Evolutionary conservation across 2,888 invertebrate species (phyloP), one percentile per base, ranked within the genome.

Genomic region (Argyresthia goedartella): DNA sequence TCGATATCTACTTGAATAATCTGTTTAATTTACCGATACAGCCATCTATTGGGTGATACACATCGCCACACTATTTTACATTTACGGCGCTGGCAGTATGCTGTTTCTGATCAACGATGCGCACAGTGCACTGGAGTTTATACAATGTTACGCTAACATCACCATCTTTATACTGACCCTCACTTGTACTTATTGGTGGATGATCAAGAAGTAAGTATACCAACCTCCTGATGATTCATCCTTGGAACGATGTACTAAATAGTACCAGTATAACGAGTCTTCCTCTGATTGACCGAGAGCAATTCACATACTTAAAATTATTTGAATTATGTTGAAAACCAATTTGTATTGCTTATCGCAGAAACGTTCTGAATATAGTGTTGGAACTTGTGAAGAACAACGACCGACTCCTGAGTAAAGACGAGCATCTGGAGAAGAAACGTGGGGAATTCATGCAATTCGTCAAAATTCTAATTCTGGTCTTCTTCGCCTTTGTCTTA

Each of bases 151-250:
- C 39, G 69, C 81, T n/a, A 80, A 73, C 52, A 59, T 81, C 0
- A 71, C 76, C 0, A 56, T 82, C 11, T 25, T 78, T 0, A 55
- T 64, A 1, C 54, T 81, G 4, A 69, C 67, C 1, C 56, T 57
- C 0, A 79, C 71, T 46, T 72, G 67, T 50, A 76, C 67, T 51
- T 73, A 71, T 58, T 82, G 82, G 82, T 79, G 69, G 57, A 50
- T 76, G 2, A 67, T 39, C 47, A 65, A 74, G 54, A 70, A 76
- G 82, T 79, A 56, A 54, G 49, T n/a, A 13, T 51, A 33, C 25
- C 4, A 11, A 11, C n/a, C n/a, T n/a, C n/a, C n/a, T n/a, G n/a
- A 1, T 6, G 25, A n/a, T 6, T 4, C 13, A 43, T 8, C 13
- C 8, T 10, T 1, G 14, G 2, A 9, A 39, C 8, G n/a, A 39